Evolutionary conservation across 2,888 invertebrate species (phyloP), one percentile per base, ranked within the genome.

Genomic region (Epsilonema sp.): DNA sequence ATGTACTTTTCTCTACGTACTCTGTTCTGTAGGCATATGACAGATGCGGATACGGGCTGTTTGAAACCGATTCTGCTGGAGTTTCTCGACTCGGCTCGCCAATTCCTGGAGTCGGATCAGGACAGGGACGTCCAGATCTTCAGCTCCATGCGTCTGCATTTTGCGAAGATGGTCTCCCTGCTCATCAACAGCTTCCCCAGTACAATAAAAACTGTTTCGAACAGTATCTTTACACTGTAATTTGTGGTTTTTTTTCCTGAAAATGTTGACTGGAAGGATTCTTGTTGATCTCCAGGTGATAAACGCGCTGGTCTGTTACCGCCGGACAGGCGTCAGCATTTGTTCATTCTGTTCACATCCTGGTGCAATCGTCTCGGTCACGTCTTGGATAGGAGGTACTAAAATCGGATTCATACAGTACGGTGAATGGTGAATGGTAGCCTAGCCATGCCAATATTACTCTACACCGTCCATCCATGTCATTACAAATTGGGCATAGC

Each of bases 161-260:
- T 92, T 67, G 87, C 89, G 52, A 82, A 84, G 65, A 89, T 92
- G 65, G 78, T 92, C 56, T 76, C 82, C 23, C 83, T 89, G 64
- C 81, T 94, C 70, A 80, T 94, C 58, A 83, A 82, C 64, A 85
- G 84, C 66, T 89, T 90, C 64, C 80, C 85, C 47, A 64, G 87
- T 87, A 70, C 11, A 37, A 20, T 39, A n/a, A n/a, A n/a, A n/a
- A n/a, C n/a, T n/a, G n/a, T n/a, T 13, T 5, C 19, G 21, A 47
- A 58, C 36, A 25, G 13, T 25, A 1, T 36, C 49, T 19, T n/a
- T 5, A 16, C 26, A 45, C 16, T 39, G 21, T 13, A 40, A 42
- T n/a, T 23, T 37, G 25, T 23, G 16, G 24, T 37, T n/a, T 24
- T 36, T 20, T 37, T 31, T 3, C 22, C 23, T 40, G 2, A 2